These are phyloP conservation scores for Epizoanthus scotinus DNA, from an alignment of 92 coral and sea anemone species.

Conservation along the genomic window DNA sequence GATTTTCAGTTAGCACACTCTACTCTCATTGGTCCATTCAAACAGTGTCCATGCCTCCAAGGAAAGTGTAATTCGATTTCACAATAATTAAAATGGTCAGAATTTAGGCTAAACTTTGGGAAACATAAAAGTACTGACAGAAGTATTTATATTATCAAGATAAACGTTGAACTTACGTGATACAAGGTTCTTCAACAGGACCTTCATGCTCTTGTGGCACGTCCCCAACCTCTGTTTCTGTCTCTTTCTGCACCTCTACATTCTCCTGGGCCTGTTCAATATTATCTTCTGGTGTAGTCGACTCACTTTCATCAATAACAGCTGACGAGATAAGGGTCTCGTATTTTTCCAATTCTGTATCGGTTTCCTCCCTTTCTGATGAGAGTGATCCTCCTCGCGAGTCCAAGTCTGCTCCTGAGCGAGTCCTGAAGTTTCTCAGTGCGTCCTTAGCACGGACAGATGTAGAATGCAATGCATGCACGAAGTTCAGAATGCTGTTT, in stretches of 20 bases:
- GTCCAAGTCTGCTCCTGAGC: constrained; percentile 54
- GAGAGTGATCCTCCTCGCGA: constrained; percentile 7
- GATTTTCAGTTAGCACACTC: too few relatives aligned
- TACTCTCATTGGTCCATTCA: too few relatives aligned
- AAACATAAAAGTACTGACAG: too few relatives aligned
- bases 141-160: neutral
- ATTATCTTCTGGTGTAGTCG: neutral
- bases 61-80: too few relatives aligned
- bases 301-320: neutral
- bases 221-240: constrained; percentile 5
- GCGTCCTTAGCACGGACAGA: constrained; percentile 91
- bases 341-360: neutral
- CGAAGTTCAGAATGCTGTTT: constrained; percentile 78
- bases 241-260: neutral
- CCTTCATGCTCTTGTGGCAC: neutral
- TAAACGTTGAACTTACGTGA: neutral
- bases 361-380: constrained; percentile 30
- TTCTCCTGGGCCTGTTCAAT: neutral
- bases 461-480: constrained; percentile 82
- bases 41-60: too few relatives aligned
- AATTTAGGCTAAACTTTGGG: too few relatives aligned
- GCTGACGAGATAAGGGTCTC: neutral
- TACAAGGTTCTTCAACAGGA: neutral
- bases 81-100: too few relatives aligned
- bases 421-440: constrained; percentile 64